phyloP scores from a whole-genome alignment of 2,797 vertebrate species.

The Balearica regulorum region DNA sequence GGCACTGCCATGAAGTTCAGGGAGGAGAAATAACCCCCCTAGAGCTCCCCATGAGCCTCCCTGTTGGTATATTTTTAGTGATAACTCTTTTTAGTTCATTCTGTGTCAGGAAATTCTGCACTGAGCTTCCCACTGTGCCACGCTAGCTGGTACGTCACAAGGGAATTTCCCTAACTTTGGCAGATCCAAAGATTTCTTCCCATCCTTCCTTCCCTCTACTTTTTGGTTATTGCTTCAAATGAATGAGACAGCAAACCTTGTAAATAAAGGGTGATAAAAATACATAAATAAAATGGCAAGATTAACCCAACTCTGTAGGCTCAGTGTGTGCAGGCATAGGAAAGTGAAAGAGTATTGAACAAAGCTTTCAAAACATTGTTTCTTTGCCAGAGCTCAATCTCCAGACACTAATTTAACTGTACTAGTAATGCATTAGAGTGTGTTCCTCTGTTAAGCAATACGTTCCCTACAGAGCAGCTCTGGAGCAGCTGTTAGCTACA shows the following conservation, averaged over 20 bases:
- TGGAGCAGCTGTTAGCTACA: not conserved
- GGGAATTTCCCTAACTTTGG: not conserved
- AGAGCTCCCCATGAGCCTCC: not conserved
- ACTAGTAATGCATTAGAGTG: not conserved
- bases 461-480: not conserved
- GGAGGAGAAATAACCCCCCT: not conserved
- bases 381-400: conserved; percentile 13
- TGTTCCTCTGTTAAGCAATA: not conserved
- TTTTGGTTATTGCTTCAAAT: not conserved
- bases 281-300: not conserved
- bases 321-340: not conserved
- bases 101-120: not conserved
- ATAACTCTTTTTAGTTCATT: not conserved
- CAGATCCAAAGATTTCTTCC: not conserved
- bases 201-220: not conserved
- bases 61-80: not conserved
- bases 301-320: not conserved
- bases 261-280: not conserved
- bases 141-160: rapidly evolving
- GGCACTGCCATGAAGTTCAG: not conserved
- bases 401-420: not conserved
- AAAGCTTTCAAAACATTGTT: not conserved
- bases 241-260: not conserved
- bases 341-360: not conserved
- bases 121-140: not conserved